phyloP scores from a whole-genome alignment of 2,113 vertebrate species.

The Corynorhinus townsendii region DNA sequence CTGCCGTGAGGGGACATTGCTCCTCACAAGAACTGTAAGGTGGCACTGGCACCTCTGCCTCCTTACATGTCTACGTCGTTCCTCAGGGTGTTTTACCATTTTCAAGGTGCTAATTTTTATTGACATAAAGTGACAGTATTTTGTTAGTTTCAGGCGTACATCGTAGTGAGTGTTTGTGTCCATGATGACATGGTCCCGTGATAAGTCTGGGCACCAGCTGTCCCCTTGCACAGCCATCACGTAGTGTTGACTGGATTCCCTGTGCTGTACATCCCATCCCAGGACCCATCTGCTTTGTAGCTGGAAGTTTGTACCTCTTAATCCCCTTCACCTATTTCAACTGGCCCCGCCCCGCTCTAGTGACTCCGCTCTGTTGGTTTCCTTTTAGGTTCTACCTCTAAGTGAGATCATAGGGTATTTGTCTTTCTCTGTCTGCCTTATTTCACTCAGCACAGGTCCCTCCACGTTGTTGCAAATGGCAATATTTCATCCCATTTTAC shows the following conservation, averaged over 20 bases:
- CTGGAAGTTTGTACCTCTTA: neutral
- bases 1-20: neutral
- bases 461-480: neutral
- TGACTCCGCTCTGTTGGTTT: neutral
- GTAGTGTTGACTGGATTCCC: neutral
- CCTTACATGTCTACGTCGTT: neutral
- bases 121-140: neutral
- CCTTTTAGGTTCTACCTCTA: neutral
- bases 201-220: neutral
- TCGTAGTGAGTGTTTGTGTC: neutral
- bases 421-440: neutral
- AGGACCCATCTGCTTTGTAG: neutral
- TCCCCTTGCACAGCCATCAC: neutral
- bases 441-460: neutral
- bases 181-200: neutral
- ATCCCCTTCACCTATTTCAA: neutral
- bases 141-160: neutral
- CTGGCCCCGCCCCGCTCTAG: neutral
- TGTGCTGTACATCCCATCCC: neutral
- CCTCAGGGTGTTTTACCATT: neutral
- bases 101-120: neutral
- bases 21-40: neutral
- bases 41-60: neutral
- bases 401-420: neutral
- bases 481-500: neutral